phyloP scores from a whole-genome alignment of 1,140 invertebrate genomes.

The Caenorhabditis briggsae region DNA sequence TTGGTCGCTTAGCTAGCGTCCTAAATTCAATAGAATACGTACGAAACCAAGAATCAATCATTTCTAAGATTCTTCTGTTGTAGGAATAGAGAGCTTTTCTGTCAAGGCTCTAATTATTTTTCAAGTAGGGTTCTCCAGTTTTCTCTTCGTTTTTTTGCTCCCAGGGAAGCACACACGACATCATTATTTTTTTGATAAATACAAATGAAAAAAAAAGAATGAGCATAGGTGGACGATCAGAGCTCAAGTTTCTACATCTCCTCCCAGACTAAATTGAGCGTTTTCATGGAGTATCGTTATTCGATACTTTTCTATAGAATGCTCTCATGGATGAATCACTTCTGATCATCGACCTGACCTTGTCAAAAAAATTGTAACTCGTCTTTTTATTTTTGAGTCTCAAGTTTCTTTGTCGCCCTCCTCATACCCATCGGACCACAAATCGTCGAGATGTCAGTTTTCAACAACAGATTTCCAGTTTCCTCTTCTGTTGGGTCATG shows the following conservation, averaged over 20 bases:
- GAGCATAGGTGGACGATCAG: slow-evolving; percentile 41
- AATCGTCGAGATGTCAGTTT: slow-evolving; percentile 36
- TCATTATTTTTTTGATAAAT: slow-evolving; percentile 25
- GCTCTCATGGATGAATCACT: background rate
- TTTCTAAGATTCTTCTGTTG: background rate
- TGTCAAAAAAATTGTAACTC: slow-evolving; percentile 2
- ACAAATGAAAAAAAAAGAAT: slow-evolving; percentile 8
- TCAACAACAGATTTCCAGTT: slow-evolving; percentile 45
- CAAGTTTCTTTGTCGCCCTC: slow-evolving; percentile 20
- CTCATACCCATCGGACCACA: slow-evolving; percentile 1
- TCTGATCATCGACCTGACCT: slow-evolving; percentile 10
- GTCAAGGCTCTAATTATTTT: slow-evolving; percentile 38
- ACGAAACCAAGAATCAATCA: slow-evolving; percentile 18
- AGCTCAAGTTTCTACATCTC: slow-evolving; percentile 34
- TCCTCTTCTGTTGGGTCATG: slow-evolving; percentile 17
- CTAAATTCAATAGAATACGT: slow-evolving; percentile 33
- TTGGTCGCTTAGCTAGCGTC: background rate
- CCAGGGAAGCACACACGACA: background rate
- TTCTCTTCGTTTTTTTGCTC: slow-evolving; percentile 14
- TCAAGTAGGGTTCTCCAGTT: background rate
- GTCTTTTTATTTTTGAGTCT: background rate
- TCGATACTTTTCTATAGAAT: too few relatives aligned
- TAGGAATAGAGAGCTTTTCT: too few relatives aligned
- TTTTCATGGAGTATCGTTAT: background rate
- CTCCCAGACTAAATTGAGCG: background rate